Evolutionary conservation across 2,797 vertebrate species (phyloP).

Genomic region (Phoeniculus purpureus): DNA sequence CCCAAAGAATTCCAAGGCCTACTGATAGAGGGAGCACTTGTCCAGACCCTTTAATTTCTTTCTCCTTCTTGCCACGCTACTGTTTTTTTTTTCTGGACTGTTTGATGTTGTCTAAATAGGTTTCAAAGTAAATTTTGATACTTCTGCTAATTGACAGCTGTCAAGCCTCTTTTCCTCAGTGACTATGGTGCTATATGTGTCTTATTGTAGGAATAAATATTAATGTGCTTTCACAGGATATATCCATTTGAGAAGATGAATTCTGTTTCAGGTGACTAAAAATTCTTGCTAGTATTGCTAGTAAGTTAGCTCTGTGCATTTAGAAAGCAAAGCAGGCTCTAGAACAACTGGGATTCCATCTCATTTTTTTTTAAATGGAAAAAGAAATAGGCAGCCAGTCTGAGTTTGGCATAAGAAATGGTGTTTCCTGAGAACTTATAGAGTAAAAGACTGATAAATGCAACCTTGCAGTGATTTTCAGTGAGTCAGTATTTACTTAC

Average conservation of each 20-base stretch:
- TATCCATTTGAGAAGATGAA: not conserved
- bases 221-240: not conserved
- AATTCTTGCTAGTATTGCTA: not conserved
- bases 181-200: not conserved
- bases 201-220: not conserved
- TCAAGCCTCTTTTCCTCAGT: not conserved
- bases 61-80: not conserved
- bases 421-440: not conserved
- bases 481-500: not conserved
- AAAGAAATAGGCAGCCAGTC: not conserved
- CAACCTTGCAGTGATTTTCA: not conserved
- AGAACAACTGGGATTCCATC: not conserved
- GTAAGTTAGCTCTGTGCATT: not conserved
- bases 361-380: not conserved
- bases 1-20: not conserved
- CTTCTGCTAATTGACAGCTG: not conserved
- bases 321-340: not conserved
- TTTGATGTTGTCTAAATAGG: not conserved
- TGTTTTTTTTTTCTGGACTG: too few species aligned
- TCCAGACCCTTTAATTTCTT: not conserved
- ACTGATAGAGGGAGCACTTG: not conserved
- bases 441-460: not conserved
- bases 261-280: not conserved
- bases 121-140: not conserved
- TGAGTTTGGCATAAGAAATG: not conserved